A percentile compares a stretch with the other conserved stretches of the same genome.
Evolutionary conservation across 2,113 vertebrate genomes (phyloP).

Genomic region (Pituophis catenifer): DNA sequence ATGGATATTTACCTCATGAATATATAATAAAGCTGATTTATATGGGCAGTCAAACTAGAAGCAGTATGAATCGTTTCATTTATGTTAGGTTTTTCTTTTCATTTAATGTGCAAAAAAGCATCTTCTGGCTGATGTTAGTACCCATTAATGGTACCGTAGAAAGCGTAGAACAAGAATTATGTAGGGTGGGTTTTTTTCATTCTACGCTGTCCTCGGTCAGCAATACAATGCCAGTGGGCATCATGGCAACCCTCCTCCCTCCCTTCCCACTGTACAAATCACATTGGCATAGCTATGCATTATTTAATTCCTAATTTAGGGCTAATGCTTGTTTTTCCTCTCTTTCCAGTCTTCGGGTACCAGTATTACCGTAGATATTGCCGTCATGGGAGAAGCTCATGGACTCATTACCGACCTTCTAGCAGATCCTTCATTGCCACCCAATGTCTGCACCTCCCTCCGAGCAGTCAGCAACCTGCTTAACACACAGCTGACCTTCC

Average conservation of each 20-base stretch:
- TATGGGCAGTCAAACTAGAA: not conserved
- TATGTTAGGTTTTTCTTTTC: not conserved
- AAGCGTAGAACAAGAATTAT: not conserved
- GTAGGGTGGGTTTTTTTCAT: not conserved
- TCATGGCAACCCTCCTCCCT: not conserved
- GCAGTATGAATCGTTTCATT: not conserved
- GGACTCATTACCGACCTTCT: conserved; percentile 94
- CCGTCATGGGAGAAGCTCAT: conserved; percentile 97
- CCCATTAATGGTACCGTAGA: not conserved
- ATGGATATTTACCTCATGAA: not conserved
- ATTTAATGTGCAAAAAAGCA: not conserved
- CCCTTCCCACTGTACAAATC: not conserved
- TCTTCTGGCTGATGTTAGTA: not conserved
- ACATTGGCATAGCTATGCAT: not conserved
- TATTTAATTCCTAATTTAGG: not conserved
- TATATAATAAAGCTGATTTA: no score
- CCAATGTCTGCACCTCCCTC: conserved; percentile 89
- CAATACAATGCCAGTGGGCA: not conserved
- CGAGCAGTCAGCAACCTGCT: conserved; percentile 95
- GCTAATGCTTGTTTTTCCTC: conserved; percentile 16
- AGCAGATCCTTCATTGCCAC: conserved; percentile 89
- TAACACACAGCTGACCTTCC: conserved; percentile 92
- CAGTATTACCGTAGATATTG: conserved; percentile 93
- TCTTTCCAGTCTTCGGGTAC: conserved; percentile 86
- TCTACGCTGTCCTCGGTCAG: not conserved